These are phyloP conservation scores for Uropsilus gracilis DNA, from an alignment of 2,113 vertebrate species.

Conservation along the genomic window DNA sequence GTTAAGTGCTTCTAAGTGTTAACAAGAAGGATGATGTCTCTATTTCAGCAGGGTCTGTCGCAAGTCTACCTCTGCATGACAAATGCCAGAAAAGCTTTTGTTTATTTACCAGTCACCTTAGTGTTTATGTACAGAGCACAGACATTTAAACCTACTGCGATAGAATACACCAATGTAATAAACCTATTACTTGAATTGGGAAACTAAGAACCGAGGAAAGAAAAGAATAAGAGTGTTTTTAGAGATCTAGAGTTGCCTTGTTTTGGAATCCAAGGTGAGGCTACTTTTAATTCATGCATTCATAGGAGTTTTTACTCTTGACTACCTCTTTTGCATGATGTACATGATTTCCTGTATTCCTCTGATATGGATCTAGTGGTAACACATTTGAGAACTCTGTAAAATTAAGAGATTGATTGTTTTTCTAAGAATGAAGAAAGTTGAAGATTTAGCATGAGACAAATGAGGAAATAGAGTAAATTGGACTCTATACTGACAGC, in stretches of 20 bases:
- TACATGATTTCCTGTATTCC: neutral
- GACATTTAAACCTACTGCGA: neutral
- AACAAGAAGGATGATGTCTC: neutral
- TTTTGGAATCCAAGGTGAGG: neutral
- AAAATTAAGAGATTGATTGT: neutral
- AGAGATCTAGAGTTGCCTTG: neutral
- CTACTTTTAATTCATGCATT: neutral
- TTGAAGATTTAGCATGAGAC: slow-evolving; percentile 8
- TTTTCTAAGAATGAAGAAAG: slow-evolving; percentile 4
- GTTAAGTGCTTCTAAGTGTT: neutral
- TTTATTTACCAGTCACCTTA: neutral
- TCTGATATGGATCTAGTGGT: neutral
- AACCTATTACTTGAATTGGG: neutral
- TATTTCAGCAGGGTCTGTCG: neutral
- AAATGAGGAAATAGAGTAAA: slow-evolving; percentile 29
- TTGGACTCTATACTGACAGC: neutral
- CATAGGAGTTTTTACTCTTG: neutral
- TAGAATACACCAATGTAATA: neutral
- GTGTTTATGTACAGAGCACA: neutral
- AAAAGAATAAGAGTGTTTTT: neutral
- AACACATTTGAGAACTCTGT: neutral
- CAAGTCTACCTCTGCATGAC: neutral
- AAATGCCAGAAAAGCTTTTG: neutral
- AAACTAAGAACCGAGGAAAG: neutral
- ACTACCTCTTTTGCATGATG: neutral